phyloP scores from a whole-genome alignment of 2,113 vertebrate species.

The Opisthocomus hoazin region DNA sequence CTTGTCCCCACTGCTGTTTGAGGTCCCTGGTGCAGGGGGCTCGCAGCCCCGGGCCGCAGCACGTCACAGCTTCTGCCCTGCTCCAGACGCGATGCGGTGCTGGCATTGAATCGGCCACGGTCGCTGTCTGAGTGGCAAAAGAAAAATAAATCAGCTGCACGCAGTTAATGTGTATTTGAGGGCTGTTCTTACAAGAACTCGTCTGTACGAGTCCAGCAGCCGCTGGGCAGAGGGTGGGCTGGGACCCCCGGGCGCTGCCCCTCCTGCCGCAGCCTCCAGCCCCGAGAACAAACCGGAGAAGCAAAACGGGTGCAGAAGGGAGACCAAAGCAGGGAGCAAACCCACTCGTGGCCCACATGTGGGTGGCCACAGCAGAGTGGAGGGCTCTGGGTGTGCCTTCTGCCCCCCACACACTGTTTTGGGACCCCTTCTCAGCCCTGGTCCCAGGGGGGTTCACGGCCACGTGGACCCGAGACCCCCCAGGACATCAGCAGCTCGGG shows the following conservation, averaged over 20 bases:
- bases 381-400: background rate
- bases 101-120: background rate
- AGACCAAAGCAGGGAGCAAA: background rate
- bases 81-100: accelerated
- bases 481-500: background rate
- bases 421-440: background rate
- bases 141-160: background rate
- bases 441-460: too few relatives aligned
- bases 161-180: too few relatives aligned
- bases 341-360: accelerated
- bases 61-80: background rate
- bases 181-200: background rate
- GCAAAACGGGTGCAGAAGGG: background rate
- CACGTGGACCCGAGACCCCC: background rate
- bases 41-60: background rate
- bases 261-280: background rate
- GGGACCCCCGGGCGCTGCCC: background rate
- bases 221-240: accelerated
- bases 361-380: accelerated
- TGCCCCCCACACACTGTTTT: accelerated
- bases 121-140: background rate
- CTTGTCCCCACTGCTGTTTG: accelerated
- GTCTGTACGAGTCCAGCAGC: accelerated
- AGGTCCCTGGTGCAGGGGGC: background rate
- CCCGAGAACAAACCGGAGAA: background rate